Conservation (phyloP, 2,113 vertebrate genomes). For the Aphyosemion australe region DNA sequence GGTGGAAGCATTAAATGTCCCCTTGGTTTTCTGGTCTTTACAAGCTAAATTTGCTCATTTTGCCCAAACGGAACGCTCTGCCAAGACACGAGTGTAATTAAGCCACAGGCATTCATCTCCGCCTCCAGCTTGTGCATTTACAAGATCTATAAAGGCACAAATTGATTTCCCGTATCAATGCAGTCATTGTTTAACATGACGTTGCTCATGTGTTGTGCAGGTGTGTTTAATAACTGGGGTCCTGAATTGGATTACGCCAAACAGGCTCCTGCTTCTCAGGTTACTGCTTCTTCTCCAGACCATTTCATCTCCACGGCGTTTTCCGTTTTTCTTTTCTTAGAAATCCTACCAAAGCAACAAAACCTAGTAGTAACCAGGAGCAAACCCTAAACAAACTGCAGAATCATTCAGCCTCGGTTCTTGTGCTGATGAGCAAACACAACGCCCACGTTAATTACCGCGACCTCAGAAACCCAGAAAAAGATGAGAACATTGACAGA, state of each 20-base stretch:
- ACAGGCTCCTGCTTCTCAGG: slow-evolving; percentile 58
- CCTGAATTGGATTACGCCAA: slow-evolving; percentile 51
- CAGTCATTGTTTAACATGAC: slow-evolving; percentile 74
- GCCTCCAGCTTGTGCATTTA: slow-evolving; percentile 53
- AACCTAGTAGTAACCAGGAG: slow-evolving; percentile 55
- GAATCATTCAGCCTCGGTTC: slow-evolving; percentile 67
- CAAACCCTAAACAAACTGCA: slow-evolving; percentile 65
- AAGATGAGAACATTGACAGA: slow-evolving; percentile 79
- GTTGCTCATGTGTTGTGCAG: slow-evolving; percentile 71
- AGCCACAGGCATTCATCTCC: slow-evolving; percentile 56
- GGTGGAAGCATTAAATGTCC: slow-evolving; percentile 61
- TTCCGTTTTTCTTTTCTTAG: slow-evolving; percentile 13
- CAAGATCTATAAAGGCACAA: slow-evolving; percentile 74
- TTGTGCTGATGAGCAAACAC: slow-evolving; percentile 77
- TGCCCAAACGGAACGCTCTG: slow-evolving; percentile 49
- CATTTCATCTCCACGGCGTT: slow-evolving; percentile 24
- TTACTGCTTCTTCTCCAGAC: slow-evolving; percentile 50
- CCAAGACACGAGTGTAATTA: slow-evolving; percentile 65
- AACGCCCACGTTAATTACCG: slow-evolving; percentile 76
- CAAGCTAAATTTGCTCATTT: slow-evolving; percentile 61
- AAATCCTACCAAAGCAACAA: slow-evolving; percentile 13
- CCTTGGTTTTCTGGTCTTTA: slow-evolving; percentile 62
- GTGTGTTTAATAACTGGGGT: slow-evolving; percentile 73
- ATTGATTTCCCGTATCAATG: slow-evolving; percentile 77
- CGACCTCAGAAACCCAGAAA: slow-evolving; percentile 74